Percentiles rank a stretch among this genome's conserved stretches.
Conservation (phyloP, 2,888 invertebrate species). For the Eulithis prunata region DNA sequence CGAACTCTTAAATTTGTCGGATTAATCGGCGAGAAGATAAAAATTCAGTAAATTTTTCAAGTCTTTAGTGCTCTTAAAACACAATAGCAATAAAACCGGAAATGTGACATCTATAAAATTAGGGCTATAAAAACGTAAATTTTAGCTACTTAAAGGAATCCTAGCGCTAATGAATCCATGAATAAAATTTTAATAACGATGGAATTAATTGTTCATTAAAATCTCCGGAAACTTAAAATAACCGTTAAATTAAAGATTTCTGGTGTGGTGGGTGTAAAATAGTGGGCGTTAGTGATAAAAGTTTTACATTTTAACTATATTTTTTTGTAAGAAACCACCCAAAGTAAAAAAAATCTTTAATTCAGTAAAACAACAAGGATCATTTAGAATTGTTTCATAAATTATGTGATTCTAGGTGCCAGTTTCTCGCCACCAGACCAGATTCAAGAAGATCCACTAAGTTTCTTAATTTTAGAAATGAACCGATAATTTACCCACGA, state of each 20-base stretch:
- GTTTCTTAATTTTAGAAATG: background rate
- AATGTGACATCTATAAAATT: slow-evolving; percentile 3
- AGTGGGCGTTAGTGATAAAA: slow-evolving; percentile 33
- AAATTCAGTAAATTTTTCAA: too few relatives aligned
- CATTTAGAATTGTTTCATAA: too few relatives aligned
- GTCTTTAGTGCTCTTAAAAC: too few relatives aligned
- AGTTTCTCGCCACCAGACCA: too few relatives aligned
- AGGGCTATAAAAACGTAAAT: background rate
- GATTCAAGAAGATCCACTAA: background rate
- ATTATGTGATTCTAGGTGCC: too few relatives aligned
- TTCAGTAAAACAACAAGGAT: too few relatives aligned
- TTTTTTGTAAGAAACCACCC: slow-evolving; percentile 10
- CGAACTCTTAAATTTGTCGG: too few relatives aligned
- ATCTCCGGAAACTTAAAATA: slow-evolving; percentile 10
- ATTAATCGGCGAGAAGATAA: too few relatives aligned
- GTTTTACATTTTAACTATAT: slow-evolving; percentile 26
- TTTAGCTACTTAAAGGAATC: background rate
- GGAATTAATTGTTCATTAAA: slow-evolving; percentile 16
- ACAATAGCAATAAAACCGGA: background rate
- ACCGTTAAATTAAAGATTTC: slow-evolving; percentile 20
- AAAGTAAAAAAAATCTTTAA: too few relatives aligned
- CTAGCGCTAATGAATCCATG: slow-evolving; percentile 9
- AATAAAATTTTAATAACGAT: slow-evolving; percentile 24
- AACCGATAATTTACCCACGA: too few relatives aligned
- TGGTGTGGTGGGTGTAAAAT: slow-evolving; percentile 23